Base-by-base conservation (phyloP, 2,113 vertebrate genomes). In the Illadopsis cleaveri region DNA sequence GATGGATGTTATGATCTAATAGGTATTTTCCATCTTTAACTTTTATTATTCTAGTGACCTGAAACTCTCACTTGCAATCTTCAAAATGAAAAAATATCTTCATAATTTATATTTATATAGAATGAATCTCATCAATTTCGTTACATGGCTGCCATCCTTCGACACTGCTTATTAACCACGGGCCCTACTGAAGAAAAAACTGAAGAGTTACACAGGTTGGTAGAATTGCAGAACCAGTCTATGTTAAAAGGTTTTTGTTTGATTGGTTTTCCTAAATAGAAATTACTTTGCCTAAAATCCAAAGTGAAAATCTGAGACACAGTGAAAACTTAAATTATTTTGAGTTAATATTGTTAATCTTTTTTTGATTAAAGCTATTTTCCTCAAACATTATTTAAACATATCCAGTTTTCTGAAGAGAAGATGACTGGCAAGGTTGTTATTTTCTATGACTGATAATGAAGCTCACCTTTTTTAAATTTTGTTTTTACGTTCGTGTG, bases 201-300 rank as follows among this genome's bases (percentile, higher is more conserved):
- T 1, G 99, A 99, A 95, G 99, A 99, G 95, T 97, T 98, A 60
- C 99, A 99, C 98, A 99, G 99, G 99, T 99, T 91, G 77, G 98
- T 98, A 65, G 50, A 94, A 82, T 28, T 95, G 65, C 35, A 92
- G 56, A 86, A 53, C 40, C 35, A 56, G 22, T 93, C 18, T 82
- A 28, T 70, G 81, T 83, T 81, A 15, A 75, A 69, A 64, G 14
- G 4, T 48, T 68, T 68, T 68, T 62, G 15, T 23, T 77, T 62
- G 7, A 21, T 53, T 75, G 23, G 6, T 83, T 47, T 47, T 62
- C 65, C 12, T 13, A 28, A 47, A 31, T 4, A 53, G 16, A 37
- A 47, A 22, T 13, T 37, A n/a, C 12, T 91, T 75, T 79, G 27
- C 18, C 14, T 71, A 15, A 68, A 93, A 78, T 48, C 23, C 60